Evolutionary conservation across 2,888 invertebrate species (phyloP).

Genomic region (Troides aeacus): DNA sequence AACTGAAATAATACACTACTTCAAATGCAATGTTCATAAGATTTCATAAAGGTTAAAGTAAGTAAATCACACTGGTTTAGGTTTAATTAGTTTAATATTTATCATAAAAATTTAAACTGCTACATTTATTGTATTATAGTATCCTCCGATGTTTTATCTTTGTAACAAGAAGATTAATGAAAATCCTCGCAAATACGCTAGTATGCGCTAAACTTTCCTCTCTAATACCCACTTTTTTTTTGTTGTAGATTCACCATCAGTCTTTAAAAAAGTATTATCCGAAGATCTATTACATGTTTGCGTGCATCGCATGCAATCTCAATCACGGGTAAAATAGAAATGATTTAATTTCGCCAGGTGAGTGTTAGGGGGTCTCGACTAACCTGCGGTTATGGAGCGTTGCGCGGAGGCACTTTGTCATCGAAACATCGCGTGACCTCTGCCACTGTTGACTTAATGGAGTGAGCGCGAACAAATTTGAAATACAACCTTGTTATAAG

Average conservation of each 20-base stretch:
- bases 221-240: neutral
- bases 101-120: too few species aligned
- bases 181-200: too few species aligned
- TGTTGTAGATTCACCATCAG: neutral
- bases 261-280: neutral
- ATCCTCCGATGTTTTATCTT: too few species aligned
- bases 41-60: too few species aligned
- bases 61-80: too few species aligned
- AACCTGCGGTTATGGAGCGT: conserved; percentile 36
- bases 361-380: conserved; percentile 50
- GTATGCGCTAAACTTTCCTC: too few species aligned
- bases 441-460: conserved; percentile 70
- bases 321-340: conserved; percentile 68
- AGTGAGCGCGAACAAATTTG: conserved; percentile 56
- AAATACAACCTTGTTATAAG: conserved; percentile 46
- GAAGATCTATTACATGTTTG: conserved; percentile 48
- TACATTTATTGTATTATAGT: too few species aligned
- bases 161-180: too few species aligned
- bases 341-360: conserved; percentile 69
- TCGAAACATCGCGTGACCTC: conserved; percentile 64
- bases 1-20: neutral
- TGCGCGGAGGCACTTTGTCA: conserved; percentile 46
- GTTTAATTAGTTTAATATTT: too few species aligned
- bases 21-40: too few species aligned
- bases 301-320: conserved; percentile 61